Conservation (phyloP, 2,113 vertebrate genomes). For the Poecilia latipinna region DNA sequence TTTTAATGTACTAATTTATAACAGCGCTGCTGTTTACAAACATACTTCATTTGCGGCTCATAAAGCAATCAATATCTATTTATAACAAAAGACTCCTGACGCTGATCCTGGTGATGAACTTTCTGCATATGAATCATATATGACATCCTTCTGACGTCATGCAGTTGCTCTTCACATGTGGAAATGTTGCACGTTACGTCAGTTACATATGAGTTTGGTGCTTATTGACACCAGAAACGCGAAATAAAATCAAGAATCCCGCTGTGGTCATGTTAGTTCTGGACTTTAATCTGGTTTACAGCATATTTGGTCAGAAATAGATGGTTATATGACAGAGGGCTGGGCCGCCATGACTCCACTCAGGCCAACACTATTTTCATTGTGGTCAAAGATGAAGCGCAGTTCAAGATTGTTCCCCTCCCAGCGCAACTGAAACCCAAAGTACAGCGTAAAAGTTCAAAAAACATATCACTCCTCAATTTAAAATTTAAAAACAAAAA, state of each 20-base stretch:
- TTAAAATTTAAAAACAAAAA: too few species aligned
- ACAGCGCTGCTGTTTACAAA: neutral
- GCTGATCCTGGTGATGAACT: neutral
- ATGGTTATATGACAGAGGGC: constrained; percentile 33
- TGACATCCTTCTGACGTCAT: constrained; percentile 50
- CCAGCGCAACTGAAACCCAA: too few species aligned
- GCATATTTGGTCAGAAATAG: constrained; percentile 12
- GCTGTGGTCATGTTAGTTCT: constrained; percentile 7
- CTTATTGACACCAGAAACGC: constrained; percentile 5
- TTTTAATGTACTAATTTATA: neutral
- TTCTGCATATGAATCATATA: neutral
- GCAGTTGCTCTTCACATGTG: constrained; percentile 21
- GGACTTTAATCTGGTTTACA: constrained; percentile 7
- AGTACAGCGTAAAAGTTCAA: too few species aligned
- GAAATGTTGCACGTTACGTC: constrained; percentile 7
- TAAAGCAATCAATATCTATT: neutral
- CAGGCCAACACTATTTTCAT: constrained; percentile 34
- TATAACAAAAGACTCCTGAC: neutral
- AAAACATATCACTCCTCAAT: too few species aligned
- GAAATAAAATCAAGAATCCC: neutral
- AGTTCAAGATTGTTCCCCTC: constrained; percentile 33
- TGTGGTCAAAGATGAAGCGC: constrained; percentile 21
- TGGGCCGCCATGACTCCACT: constrained; percentile 52
- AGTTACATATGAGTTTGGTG: neutral
- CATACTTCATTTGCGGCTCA: neutral